A percentile compares a stretch with the other conserved stretches of the same genome.
Conservation (phyloP, 2,113 vertebrate genomes). For the Microtus oregoni region DNA sequence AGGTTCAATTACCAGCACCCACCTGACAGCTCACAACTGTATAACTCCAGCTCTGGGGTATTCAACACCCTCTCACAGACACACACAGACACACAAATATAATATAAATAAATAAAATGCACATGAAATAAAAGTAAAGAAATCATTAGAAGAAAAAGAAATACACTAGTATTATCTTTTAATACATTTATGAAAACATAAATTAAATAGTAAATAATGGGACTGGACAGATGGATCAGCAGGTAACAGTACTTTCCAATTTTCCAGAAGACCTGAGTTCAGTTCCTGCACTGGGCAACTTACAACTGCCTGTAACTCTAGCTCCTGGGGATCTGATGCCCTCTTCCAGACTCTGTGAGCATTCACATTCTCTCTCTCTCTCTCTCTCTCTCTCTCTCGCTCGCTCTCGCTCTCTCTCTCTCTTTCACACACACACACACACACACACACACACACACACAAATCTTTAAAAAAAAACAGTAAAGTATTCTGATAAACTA, state of each 20-base stretch:
- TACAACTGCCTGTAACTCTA: background rate
- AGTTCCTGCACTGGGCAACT: background rate
- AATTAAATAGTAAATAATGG: constrained; percentile 14
- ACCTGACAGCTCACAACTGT: background rate
- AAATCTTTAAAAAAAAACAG: background rate
- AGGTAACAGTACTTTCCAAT: background rate
- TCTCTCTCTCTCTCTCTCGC: too few relatives aligned
- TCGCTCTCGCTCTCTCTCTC: too few relatives aligned
- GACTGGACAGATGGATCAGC: background rate
- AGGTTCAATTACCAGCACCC: background rate
- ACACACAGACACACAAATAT: too few relatives aligned
- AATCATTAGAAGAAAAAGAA: background rate
- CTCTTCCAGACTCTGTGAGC: background rate
- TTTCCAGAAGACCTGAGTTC: background rate
- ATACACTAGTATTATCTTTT: background rate
- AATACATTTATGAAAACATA: constrained; percentile 39
- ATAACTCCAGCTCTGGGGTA: background rate
- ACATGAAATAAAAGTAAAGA: background rate
- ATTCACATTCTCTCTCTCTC: background rate
- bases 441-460: background rate
- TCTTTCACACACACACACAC: too few relatives aligned
- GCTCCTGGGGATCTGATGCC: background rate
- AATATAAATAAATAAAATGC: too few relatives aligned
- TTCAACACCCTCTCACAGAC: too few relatives aligned
- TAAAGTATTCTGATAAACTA: background rate